Percentiles rank a stretch among this genome's conserved stretches.
These are phyloP conservation scores for Zosterops hypoxanthus DNA, from an alignment of 2,113 vertebrate genomes.

Conservation along the genomic window DNA sequence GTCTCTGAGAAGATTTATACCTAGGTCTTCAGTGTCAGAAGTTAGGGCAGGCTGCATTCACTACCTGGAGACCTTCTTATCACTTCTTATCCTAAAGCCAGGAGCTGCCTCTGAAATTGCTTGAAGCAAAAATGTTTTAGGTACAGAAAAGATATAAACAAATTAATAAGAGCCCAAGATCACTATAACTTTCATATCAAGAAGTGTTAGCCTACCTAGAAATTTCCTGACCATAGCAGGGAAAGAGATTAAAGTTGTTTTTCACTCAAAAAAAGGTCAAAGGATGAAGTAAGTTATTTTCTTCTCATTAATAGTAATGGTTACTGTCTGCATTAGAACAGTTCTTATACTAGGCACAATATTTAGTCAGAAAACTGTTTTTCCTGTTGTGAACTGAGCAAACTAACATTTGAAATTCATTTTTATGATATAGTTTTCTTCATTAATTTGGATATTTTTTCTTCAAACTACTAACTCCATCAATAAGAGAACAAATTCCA, in stretches of 20 bases:
- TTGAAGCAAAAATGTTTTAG: conserved; percentile 35
- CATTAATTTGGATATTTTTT: background rate
- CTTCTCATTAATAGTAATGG: background rate
- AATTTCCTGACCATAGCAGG: background rate
- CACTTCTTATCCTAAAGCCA: conserved; percentile 45
- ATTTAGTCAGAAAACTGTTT: background rate
- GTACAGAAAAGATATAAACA: conserved; percentile 39
- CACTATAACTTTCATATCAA: conserved; percentile 8
- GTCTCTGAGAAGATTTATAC: conserved; percentile 66
- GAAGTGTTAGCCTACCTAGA: background rate
- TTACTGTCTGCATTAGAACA: background rate
- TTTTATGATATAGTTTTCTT: background rate
- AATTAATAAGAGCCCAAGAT: conserved; percentile 27
- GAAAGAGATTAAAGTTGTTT: background rate
- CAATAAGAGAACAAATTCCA: background rate
- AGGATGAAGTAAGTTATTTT: background rate
- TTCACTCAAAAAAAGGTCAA: background rate
- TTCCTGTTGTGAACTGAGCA: background rate
- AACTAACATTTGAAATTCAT: background rate
- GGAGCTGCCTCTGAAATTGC: conserved; percentile 34
- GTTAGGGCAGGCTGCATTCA: conserved; percentile 25
- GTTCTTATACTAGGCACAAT: background rate
- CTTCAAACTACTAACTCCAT: background rate
- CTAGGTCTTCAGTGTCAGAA: conserved; percentile 49
- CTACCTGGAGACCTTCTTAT: conserved; percentile 44